These are phyloP conservation scores for Morbakka virulenta DNA, from an alignment of 30 jellyfish, hydroid and myxozoan genomes.

Conservation along the genomic window DNA sequence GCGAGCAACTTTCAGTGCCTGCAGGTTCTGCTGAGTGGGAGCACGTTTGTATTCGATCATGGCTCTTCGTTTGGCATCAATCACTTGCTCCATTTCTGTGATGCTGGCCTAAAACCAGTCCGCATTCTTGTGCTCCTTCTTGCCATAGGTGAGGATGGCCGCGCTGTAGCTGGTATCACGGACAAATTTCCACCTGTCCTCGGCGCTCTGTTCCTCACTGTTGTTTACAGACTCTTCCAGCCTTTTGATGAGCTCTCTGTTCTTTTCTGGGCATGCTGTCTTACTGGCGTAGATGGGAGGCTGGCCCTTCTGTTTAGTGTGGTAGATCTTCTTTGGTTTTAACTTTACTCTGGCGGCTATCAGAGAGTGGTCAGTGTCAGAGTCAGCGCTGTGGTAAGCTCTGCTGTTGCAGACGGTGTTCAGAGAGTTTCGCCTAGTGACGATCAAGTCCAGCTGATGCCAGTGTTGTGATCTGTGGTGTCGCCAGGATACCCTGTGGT, in stretches of 20 bases:
- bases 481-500: constrained; percentile 19
- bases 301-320: background rate
- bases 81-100: background rate
- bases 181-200: background rate
- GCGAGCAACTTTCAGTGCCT: constrained; percentile 14
- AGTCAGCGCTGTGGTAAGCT: constrained; percentile 49
- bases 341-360: constrained; percentile 8
- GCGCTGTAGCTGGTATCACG: constrained; percentile 4
- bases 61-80: constrained; percentile 23
- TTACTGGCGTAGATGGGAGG: background rate
- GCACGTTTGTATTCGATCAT: background rate
- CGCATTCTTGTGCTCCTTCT: background rate
- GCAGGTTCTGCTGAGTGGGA: constrained; percentile 2
- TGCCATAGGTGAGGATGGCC: constrained; percentile 12
- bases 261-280: background rate
- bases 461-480: constrained; percentile 35
- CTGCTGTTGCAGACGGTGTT: constrained; percentile 19
- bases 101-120: constrained; percentile 23
- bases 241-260: background rate
- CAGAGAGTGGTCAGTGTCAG: constrained; percentile 60
- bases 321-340: constrained; percentile 12
- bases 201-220: background rate
- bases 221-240: background rate
- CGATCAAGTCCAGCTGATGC: constrained; percentile 46
- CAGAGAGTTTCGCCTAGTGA: constrained; percentile 6